Base-by-base conservation (phyloP, 2,888 invertebrate genomes). In the Eumerus sabulonum region DNA sequence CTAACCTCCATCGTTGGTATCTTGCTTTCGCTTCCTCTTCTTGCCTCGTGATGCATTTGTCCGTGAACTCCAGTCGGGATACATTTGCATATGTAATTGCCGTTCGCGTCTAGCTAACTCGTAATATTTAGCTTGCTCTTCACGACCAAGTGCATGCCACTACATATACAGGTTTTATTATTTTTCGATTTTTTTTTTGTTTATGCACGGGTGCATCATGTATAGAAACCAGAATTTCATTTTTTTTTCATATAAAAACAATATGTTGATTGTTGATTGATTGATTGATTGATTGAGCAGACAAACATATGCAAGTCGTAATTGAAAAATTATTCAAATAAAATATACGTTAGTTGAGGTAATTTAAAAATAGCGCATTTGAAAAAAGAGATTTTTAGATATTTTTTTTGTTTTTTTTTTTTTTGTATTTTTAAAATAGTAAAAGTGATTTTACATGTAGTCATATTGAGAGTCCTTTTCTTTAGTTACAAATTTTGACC, bases 61-160 rank as follows among this genome's bases (percentile, higher is more conserved):
- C 91, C 99, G 98, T 92, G 96, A 96, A 92, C 96, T 96, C 98
- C 98, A 99, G 92, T 98, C 97, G 90, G 98, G 98, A 93, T 99
- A 98, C 92, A 97, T 94, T 93, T 98, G 97, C 95, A 97, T 95
- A 93, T 99, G 99, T 90, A 97, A 94, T 92, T 98, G 98, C 91
- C 98, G 94, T 92, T 98, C 98, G 91, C 97, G 95, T 90, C 97
- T 93, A 89, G 98, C 98, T 94, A 98, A 93, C 92, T 98, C 98
- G 93, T 98, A 98, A 94, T 99, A 98, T 93, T 98, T 98, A 91
- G 97, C 96, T 92, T 99, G 98, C 92, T 99, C 98, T 91, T 97
- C 97, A 91, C 98, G 95, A 91, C 97, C 96, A 93, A 99, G 94
- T 90, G 98, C 97, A 93, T 99, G 99, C 99, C 99, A 99, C 98